These are phyloP conservation scores for Acanthosoma haemorrhoidale DNA, from an alignment of 2,888 invertebrate species.

Conservation along the genomic window DNA sequence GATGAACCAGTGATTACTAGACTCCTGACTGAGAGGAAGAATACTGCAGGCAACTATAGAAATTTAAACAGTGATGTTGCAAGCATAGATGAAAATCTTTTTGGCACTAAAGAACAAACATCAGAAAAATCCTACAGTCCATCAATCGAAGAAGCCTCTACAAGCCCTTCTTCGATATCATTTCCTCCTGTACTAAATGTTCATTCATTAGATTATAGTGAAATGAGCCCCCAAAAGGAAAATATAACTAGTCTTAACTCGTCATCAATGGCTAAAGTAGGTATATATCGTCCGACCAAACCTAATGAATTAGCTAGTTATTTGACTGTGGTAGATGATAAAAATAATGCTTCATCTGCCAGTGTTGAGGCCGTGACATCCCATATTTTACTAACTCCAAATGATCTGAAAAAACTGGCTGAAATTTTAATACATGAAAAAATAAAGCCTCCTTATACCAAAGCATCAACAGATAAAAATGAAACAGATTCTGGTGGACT, in stretches of 20 bases:
- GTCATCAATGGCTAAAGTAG: conserved; percentile 30
- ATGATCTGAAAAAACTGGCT: conserved; percentile 39
- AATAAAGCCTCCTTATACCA: conserved; percentile 32
- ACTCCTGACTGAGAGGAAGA: neutral
- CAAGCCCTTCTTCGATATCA: conserved; percentile 14
- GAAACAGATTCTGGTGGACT: neutral
- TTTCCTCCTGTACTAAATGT: conserved; percentile 32
- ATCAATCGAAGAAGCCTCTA: neutral
- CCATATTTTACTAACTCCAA: conserved; percentile 38
- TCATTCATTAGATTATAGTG: conserved; percentile 19
- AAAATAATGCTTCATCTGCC: neutral
- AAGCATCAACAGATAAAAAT: neutral
- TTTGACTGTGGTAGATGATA: conserved; percentile 29
- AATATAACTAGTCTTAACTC: conserved; percentile 10
- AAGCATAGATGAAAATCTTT: neutral
- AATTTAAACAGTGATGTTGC: neutral
- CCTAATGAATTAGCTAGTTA: conserved; percentile 29
- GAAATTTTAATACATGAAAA: conserved; percentile 40
- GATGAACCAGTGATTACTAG: neutral
- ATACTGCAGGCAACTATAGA: neutral
- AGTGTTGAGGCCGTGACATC: conserved; percentile 20
- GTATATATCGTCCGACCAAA: conserved; percentile 33
- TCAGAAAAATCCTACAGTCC: neutral
- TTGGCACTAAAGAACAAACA: neutral
- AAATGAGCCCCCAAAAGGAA: conserved; percentile 9